Conservation (phyloP, 2,888 invertebrate species). For the Nomada hirtipes region DNA sequence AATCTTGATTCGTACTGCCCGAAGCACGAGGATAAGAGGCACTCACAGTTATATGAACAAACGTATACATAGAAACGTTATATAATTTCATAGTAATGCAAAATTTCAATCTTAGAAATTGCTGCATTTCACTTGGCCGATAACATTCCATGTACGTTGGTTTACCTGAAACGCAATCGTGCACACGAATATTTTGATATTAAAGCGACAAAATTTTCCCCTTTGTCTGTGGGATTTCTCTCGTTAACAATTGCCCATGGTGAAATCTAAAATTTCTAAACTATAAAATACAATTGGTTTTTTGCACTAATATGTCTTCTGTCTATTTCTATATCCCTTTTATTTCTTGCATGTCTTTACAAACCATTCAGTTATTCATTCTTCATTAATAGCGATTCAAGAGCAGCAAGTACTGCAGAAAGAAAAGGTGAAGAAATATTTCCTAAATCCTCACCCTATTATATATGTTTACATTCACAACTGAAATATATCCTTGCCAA, state of each 20-base stretch:
- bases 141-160: slow-evolving; percentile 51
- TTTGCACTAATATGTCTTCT: slow-evolving; percentile 24
- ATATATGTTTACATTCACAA: too few relatives aligned
- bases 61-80: neutral
- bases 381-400: neutral
- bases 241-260: slow-evolving; percentile 19
- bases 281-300: slow-evolving; percentile 38
- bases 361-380: neutral
- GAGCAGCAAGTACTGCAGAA: too few relatives aligned
- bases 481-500: neutral
- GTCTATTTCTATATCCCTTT: neutral
- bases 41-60: neutral
- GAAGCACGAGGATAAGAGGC: slow-evolving; percentile 4
- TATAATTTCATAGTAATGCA: neutral
- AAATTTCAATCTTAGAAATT: slow-evolving; percentile 10
- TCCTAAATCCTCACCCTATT: too few relatives aligned
- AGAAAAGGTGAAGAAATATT: too few relatives aligned
- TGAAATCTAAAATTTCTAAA: slow-evolving; percentile 27
- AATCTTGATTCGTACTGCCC: neutral
- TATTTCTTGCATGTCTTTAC: neutral
- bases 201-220: slow-evolving; percentile 16
- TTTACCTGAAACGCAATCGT: slow-evolving; percentile 25
- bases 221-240: slow-evolving; percentile 27
- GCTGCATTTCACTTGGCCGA: slow-evolving; percentile 22
- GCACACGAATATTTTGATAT: slow-evolving; percentile 44